These are phyloP conservation scores for Lamellibrachia columna DNA, from an alignment of 2,888 invertebrate genomes.

Conservation along the genomic window DNA sequence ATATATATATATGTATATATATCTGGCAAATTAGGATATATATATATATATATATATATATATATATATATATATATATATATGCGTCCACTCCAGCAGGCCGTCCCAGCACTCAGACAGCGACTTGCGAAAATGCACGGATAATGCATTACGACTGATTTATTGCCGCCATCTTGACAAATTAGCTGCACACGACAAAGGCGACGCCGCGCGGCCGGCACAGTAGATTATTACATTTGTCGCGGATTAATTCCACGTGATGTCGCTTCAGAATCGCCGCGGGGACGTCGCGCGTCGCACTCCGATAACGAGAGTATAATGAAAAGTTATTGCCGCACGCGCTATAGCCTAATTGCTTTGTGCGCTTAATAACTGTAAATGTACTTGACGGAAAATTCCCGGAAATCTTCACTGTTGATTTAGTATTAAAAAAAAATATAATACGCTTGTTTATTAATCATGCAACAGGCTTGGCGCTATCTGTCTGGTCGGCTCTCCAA, in stretches of 20 bases:
- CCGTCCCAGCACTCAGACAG: neutral
- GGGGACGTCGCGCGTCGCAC: neutral
- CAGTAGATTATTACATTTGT: neutral
- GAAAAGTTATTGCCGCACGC: neutral
- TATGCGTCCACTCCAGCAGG: no score
- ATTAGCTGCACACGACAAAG: neutral
- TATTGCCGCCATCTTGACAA: slow-evolving; percentile 1
- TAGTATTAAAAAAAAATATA: neutral
- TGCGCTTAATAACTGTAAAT: neutral
- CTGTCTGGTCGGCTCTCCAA: neutral
- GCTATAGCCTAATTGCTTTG: slow-evolving; percentile 2
- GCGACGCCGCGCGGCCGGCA: neutral
- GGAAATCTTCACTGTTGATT: neutral
- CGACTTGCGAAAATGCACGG: neutral
- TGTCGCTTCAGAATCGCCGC: slow-evolving; percentile 4
- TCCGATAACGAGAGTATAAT: neutral
- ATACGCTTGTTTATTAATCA: neutral
- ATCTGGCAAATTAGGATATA: no score
- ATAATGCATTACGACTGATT: neutral
- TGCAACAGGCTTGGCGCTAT: neutral
- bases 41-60: no score
- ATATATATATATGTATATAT: no score
- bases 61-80: no score
- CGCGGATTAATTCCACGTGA: neutral
- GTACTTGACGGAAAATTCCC: neutral